These are phyloP conservation scores for Ennomos quercinarius DNA, from an alignment of 2,888 invertebrate genomes.

Conservation along the genomic window DNA sequence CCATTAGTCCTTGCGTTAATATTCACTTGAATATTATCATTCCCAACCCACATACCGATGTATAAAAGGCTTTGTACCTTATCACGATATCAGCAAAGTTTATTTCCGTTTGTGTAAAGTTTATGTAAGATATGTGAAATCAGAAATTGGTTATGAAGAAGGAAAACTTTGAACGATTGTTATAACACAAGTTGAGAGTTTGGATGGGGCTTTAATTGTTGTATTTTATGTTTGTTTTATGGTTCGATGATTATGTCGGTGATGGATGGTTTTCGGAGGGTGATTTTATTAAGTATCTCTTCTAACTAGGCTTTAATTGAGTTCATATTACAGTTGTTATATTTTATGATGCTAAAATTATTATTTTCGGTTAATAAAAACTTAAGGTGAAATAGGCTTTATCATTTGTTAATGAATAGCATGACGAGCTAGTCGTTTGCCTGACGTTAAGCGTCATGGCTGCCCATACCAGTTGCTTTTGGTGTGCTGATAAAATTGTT, in stretches of 20 bases:
- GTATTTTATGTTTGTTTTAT: constrained; percentile 31
- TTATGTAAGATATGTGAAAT: constrained; percentile 50
- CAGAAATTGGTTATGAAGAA: constrained; percentile 51
- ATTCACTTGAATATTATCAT: constrained; percentile 55
- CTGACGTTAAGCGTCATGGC: too few species aligned
- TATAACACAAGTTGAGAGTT: constrained; percentile 45
- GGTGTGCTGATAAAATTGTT: too few species aligned
- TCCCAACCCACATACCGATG: constrained; percentile 11
- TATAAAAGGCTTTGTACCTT: constrained; percentile 29
- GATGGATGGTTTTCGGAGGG: background rate
- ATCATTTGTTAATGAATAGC: too few species aligned
- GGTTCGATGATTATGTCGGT: constrained; percentile 11
- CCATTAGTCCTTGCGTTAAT: constrained; percentile 57
- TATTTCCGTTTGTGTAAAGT: constrained; percentile 10
- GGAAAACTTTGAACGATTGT: constrained; percentile 55
- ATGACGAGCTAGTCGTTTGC: too few species aligned
- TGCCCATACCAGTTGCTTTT: too few species aligned
- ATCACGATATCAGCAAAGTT: constrained; percentile 12
- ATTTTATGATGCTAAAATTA: too few species aligned
- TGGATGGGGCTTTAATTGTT: constrained; percentile 49
- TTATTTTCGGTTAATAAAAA: too few species aligned
- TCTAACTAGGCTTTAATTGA: too few species aligned
- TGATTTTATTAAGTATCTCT: too few species aligned
- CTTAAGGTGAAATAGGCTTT: too few species aligned
- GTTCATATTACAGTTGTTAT: too few species aligned